Conservation (phyloP, 92 coral and sea anemone species). For the Epizoanthus illoricatus region DNA sequence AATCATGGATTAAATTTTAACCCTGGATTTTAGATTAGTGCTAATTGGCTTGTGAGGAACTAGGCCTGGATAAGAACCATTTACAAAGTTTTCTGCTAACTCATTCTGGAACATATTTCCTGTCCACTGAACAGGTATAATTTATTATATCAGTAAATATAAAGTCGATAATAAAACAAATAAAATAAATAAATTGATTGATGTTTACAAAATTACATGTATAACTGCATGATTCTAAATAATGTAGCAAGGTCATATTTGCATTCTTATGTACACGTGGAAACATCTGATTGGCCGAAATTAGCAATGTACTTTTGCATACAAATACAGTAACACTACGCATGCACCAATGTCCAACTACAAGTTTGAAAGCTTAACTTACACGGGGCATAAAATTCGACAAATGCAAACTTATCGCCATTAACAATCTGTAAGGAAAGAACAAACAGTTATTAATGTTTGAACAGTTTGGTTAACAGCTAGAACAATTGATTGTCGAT, state of each 20-base stretch:
- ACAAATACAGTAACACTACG: neutral
- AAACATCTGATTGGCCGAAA: neutral
- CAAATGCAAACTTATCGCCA: constrained; percentile 86
- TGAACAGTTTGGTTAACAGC: no score
- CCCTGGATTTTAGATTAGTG: neutral
- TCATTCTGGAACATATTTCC: neutral
- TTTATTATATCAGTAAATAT: neutral
- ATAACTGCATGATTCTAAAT: no score
- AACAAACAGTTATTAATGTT: neutral
- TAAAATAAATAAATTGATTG: neutral
- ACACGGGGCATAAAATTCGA: constrained; percentile 89
- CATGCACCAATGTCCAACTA: no score
- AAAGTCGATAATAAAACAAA: no score
- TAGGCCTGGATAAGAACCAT: no score
- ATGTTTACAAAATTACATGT: neutral
- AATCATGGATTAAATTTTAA: no score
- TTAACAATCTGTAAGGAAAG: constrained; percentile 67
- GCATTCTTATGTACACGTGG: no score
- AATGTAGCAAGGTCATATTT: no score
- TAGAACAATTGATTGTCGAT: no score
- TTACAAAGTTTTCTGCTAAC: no score
- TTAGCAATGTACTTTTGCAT: neutral
- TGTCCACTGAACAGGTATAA: neutral
- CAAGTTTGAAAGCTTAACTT: constrained; percentile 37
- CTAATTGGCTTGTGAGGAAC: no score